Evolutionary conservation across 2,113 vertebrate species (phyloP).

Genomic region (Pangasianodon gigas): DNA sequence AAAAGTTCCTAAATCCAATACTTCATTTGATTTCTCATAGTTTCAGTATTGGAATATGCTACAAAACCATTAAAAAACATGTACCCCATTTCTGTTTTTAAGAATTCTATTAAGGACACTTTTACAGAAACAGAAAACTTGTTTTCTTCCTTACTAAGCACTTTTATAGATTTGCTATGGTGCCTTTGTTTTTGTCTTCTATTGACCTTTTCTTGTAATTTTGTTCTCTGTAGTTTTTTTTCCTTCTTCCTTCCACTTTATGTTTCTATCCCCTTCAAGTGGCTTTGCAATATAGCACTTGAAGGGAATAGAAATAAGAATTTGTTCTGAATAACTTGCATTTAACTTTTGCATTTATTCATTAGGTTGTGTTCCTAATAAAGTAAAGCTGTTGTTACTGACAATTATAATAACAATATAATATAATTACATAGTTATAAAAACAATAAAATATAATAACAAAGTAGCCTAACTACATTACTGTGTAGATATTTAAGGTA

Average conservation of each 20-base stretch:
- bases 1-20: not conserved
- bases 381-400: not conserved
- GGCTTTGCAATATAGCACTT: not conserved
- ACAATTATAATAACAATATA: too few relatives aligned
- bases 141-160: not conserved
- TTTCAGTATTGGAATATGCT: not conserved
- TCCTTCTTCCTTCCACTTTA: not conserved
- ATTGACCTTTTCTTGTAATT: not conserved
- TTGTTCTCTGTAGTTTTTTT: not conserved
- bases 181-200: not conserved
- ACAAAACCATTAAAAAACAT: not conserved
- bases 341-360: too few relatives aligned
- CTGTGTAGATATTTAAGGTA: too few relatives aligned
- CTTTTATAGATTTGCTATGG: not conserved
- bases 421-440: too few relatives aligned
- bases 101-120: not conserved
- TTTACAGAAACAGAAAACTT: not conserved
- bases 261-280: not conserved
- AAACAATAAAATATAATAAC: too few relatives aligned
- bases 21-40: not conserved
- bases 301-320: not conserved
- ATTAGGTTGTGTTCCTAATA: not conserved
- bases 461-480: too few relatives aligned
- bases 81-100: not conserved
- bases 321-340: not conserved